Evolutionary conservation across 2,888 invertebrate species (phyloP).

Genomic region (Timema podura): DNA sequence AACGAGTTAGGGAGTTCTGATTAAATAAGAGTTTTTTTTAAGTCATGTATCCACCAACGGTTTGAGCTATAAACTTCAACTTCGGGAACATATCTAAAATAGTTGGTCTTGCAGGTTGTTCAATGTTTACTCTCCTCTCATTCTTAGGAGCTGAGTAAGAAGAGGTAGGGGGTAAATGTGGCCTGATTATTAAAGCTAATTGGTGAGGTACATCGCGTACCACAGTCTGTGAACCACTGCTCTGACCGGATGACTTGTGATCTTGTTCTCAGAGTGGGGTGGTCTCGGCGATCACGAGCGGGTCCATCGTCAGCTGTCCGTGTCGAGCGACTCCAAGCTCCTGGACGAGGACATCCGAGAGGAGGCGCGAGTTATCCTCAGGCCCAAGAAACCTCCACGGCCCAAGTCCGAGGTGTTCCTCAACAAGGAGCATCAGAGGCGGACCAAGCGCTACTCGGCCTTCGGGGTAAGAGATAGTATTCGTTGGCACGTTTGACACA

Average conservation of each 20-base stretch:
- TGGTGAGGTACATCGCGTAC: too few relatives aligned
- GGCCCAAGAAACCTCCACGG: constrained; percentile 87
- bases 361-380: constrained; percentile 81
- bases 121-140: too few relatives aligned
- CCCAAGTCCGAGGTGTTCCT: constrained; percentile 95
- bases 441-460: constrained; percentile 92
- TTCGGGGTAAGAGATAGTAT: constrained; percentile 74
- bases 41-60: too few relatives aligned
- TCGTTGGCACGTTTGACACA: too few relatives aligned
- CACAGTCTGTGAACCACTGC: not conserved
- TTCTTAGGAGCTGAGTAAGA: too few relatives aligned
- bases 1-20: too few relatives aligned
- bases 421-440: constrained; percentile 66
- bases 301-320: constrained; percentile 84
- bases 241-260: not conserved
- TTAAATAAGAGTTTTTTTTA: too few relatives aligned
- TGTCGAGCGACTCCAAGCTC: constrained; percentile 88
- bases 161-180: too few relatives aligned
- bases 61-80: too few relatives aligned
- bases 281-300: constrained; percentile 72
- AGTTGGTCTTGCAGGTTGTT: too few relatives aligned
- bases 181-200: too few relatives aligned
- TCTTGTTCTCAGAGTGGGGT: constrained; percentile 53
- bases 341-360: constrained; percentile 86
- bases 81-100: too few relatives aligned